Evolutionary conservation across 2,113 vertebrate species (phyloP).

Genomic region (Salvelinus namaycush): DNA sequence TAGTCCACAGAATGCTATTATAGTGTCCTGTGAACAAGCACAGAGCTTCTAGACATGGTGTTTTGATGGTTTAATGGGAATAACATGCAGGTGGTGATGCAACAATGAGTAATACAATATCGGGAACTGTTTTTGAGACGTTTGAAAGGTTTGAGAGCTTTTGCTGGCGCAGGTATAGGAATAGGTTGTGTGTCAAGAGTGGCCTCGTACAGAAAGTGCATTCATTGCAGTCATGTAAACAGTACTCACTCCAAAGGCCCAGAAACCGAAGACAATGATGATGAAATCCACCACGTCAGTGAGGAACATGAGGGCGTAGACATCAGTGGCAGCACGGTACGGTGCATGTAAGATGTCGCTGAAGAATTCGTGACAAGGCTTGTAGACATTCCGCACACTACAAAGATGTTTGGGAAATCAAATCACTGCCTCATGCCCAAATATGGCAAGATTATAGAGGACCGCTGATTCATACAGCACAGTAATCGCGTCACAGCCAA

Average conservation of each 20-base stretch:
- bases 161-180: too few relatives aligned
- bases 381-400: constrained; percentile 65
- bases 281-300: constrained; percentile 93
- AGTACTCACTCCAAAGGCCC: constrained; percentile 93
- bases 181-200: not conserved
- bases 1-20: not conserved
- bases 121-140: too few relatives aligned
- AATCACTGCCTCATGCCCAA: not conserved
- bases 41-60: not conserved
- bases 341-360: constrained; percentile 79
- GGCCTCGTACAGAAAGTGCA: not conserved
- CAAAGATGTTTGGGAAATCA: not conserved
- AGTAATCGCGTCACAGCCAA: not conserved
- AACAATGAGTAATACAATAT: too few relatives aligned
- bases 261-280: constrained; percentile 93
- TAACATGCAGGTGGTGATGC: too few relatives aligned
- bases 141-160: too few relatives aligned
- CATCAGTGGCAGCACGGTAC: constrained; percentile 83
- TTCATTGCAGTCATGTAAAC: not conserved
- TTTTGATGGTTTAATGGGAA: too few relatives aligned
- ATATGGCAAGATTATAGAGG: not conserved
- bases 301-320: constrained; percentile 94
- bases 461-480: not conserved
- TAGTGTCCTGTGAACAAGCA: not conserved
- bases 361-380: constrained; percentile 78